A percentile compares a stretch with the other conserved stretches of the same genome.
Conservation (phyloP, 2,113 vertebrate genomes). For the Triplophysa tibetana region DNA sequence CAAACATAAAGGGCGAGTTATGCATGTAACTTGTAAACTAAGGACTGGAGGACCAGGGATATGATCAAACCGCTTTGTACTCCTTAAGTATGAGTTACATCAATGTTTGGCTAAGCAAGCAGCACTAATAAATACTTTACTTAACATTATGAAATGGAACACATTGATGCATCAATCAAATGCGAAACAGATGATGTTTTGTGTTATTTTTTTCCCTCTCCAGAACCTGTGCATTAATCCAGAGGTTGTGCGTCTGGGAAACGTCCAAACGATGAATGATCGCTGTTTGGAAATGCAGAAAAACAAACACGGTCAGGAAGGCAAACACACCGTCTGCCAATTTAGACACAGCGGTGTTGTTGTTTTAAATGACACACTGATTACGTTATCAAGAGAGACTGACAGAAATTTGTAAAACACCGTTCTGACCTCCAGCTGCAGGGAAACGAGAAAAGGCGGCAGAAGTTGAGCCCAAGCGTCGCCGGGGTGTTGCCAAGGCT, state of each 20-base stretch:
- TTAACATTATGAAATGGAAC: neutral
- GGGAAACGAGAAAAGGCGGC: constrained; percentile 67
- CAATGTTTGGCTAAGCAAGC: neutral
- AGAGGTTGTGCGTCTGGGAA: constrained; percentile 80
- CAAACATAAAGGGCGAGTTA: too few relatives aligned
- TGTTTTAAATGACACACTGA: neutral
- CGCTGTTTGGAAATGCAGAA: constrained; percentile 94
- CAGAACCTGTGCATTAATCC: constrained; percentile 93
- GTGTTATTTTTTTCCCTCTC: neutral
- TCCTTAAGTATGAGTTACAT: neutral
- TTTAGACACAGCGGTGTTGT: neutral
- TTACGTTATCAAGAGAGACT: neutral
- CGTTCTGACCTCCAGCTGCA: constrained; percentile 15
- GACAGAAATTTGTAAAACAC: neutral
- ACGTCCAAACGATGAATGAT: constrained; percentile 89
- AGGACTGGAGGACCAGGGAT: too few relatives aligned
- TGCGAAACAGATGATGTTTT: neutral
- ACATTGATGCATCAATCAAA: neutral
- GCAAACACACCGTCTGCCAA: neutral
- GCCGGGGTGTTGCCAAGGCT: constrained; percentile 60
- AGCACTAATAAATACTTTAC: neutral
- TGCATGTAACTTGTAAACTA: too few relatives aligned
- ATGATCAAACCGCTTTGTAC: neutral
- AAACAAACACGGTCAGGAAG: constrained; percentile 80
- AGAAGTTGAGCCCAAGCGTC: constrained; percentile 75